Evolutionary conservation across 2,888 invertebrate species (phyloP).

Genomic region (Catonia carolina): DNA sequence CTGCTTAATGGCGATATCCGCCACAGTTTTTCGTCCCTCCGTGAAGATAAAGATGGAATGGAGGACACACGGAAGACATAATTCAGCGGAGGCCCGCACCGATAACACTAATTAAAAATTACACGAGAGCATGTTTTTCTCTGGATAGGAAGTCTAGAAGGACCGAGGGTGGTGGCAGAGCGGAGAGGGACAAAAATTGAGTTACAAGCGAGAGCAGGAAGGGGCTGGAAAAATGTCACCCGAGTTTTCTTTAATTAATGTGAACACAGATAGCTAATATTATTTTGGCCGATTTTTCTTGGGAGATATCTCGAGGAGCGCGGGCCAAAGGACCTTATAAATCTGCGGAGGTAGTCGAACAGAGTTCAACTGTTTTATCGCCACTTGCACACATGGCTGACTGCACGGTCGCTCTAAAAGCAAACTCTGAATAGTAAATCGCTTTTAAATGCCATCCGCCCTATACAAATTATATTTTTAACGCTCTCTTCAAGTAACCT

Average conservation of each 20-base stretch:
- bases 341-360: slow-evolving; percentile 5
- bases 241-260: slow-evolving; percentile 22
- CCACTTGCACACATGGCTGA: slow-evolving; percentile 12
- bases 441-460: too few species aligned
- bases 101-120: slow-evolving; percentile 27
- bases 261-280: slow-evolving; percentile 23
- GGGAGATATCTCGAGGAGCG: slow-evolving; percentile 4
- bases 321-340: slow-evolving; percentile 12
- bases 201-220: slow-evolving; percentile 13
- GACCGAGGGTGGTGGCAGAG: slow-evolving; percentile 7
- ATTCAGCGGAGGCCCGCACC: slow-evolving; percentile 16
- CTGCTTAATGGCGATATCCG: slow-evolving; percentile 20
- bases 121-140: slow-evolving; percentile 20
- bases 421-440: too few species aligned
- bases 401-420: not conserved
- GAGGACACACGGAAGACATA: slow-evolving; percentile 18
- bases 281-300: slow-evolving; percentile 23
- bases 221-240: slow-evolving; percentile 10
- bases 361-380: slow-evolving; percentile 11
- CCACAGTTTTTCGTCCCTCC: slow-evolving; percentile 8
- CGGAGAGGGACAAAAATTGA: slow-evolving; percentile 12
- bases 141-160: slow-evolving; percentile 7
- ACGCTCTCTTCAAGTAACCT: too few species aligned
- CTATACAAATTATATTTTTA: too few species aligned
- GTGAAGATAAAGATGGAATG: slow-evolving; percentile 19